Conservation (phyloP, 2,797 vertebrate species). For the Tapera naevia region DNA sequence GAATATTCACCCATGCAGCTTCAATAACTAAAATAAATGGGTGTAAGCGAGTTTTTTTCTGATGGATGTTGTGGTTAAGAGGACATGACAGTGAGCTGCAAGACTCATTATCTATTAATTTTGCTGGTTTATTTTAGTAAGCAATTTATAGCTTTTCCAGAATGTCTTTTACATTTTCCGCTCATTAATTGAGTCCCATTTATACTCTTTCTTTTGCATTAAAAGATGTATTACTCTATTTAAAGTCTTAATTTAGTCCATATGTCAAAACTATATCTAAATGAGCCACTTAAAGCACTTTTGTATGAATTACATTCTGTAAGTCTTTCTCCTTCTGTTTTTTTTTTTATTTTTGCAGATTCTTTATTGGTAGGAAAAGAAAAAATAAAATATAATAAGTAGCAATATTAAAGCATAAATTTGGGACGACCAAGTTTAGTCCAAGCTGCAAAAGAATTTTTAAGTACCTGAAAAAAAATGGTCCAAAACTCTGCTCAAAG, state of each 20-base stretch:
- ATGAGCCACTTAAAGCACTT: slow-evolving; percentile 41
- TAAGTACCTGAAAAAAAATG: neutral
- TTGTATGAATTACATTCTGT: slow-evolving; percentile 21
- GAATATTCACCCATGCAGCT: neutral
- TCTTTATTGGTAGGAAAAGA: neutral
- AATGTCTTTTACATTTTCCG: slow-evolving; percentile 48
- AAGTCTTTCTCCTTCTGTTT: neutral
- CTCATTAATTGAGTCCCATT: slow-evolving; percentile 58
- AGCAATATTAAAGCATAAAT: neutral
- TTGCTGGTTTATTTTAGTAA: slow-evolving; percentile 60
- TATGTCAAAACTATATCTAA: slow-evolving; percentile 45
- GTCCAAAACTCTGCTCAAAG: neutral
- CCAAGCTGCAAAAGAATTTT: neutral
- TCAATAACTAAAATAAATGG: slow-evolving; percentile 21
- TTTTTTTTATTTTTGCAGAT: slow-evolving; percentile 9
- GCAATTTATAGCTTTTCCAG: slow-evolving; percentile 57
- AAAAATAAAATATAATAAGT: slow-evolving; percentile 14
- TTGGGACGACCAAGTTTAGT: neutral
- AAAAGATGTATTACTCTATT: slow-evolving; percentile 63
- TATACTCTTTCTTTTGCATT: slow-evolving; percentile 55
- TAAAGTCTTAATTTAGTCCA: slow-evolving; percentile 62
- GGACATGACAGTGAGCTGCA: slow-evolving; percentile 50
- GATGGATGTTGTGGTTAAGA: slow-evolving; percentile 54
- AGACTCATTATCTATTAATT: slow-evolving; percentile 62
- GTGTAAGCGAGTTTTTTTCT: neutral